phyloP scores from a whole-genome alignment of 2,797 vertebrate species.

The Liparis tanakae region DNA sequence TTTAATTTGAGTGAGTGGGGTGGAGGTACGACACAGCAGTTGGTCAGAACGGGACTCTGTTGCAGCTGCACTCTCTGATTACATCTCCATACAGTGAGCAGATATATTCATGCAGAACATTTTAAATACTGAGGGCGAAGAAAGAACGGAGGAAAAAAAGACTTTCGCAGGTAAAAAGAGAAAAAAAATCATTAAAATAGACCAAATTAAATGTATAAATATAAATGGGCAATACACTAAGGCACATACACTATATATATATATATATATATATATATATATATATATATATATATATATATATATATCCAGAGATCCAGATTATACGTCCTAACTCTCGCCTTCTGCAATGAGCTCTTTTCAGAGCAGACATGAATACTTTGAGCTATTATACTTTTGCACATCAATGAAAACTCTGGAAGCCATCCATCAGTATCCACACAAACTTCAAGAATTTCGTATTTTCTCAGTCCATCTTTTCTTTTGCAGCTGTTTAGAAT shows the following conservation, averaged over 20 bases:
- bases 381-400: neutral
- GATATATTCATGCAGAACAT: slow-evolving; percentile 10
- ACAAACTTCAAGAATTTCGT: neutral
- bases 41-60: slow-evolving; percentile 17
- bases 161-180: neutral
- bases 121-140: neutral
- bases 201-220: neutral
- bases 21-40: slow-evolving; percentile 18
- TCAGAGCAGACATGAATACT: neutral
- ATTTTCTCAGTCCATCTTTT: neutral
- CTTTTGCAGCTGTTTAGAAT: neutral
- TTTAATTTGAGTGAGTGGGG: slow-evolving; percentile 34
- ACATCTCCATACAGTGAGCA: neutral
- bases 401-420: neutral
- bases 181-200: neutral
- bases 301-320: neutral
- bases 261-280: neutral
- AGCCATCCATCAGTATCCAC: neutral
- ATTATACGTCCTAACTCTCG: too few species aligned
- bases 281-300: neutral
- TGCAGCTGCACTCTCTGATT: slow-evolving; percentile 23
- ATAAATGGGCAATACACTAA: neutral
- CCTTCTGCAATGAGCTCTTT: neutral
- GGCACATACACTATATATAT: neutral
- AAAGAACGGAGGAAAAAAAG: neutral